A percentile compares a stretch with the other conserved stretches of the same genome.
phyloP scores from a whole-genome alignment of 1,140 invertebrate genomes.

The Drosophila serrata region DNA sequence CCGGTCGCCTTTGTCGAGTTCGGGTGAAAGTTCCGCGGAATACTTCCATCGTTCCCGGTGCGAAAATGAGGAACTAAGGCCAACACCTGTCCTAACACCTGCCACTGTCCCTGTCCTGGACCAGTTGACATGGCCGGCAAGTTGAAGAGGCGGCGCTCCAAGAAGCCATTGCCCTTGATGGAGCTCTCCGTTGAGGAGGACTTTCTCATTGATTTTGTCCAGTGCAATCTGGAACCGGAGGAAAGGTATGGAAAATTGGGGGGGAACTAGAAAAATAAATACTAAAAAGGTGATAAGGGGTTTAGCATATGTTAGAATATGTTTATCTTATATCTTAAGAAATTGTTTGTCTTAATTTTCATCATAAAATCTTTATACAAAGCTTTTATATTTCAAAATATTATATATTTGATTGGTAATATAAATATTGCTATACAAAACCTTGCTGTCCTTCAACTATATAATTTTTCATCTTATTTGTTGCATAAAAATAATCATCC shows the following conservation, averaged over 20 bases:
- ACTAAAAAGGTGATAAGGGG: too few relatives aligned
- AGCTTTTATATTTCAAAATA: too few relatives aligned
- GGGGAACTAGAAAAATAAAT: not conserved
- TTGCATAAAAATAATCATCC: not conserved
- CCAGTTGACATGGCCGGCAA: conserved; percentile 29
- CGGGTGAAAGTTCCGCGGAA: conserved; percentile 66
- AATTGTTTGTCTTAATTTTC: too few relatives aligned
- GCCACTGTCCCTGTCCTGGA: not conserved
- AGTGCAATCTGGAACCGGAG: conserved; percentile 73
- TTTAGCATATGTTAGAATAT: too few relatives aligned
- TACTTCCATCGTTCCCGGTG: conserved; percentile 35
- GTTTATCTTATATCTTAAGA: too few relatives aligned
- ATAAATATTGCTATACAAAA: too few relatives aligned
- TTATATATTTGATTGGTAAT: too few relatives aligned
- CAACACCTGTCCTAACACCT: conserved; percentile 16
- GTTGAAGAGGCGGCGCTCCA: conserved; percentile 13
- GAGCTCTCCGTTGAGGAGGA: conserved; percentile 52
- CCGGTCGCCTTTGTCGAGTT: conserved; percentile 60
- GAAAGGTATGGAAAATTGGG: conserved; percentile 54
- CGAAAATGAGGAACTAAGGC: conserved; percentile 38
- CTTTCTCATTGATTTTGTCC: conserved; percentile 78
- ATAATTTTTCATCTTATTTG: not conserved
- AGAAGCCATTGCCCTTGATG: conserved; percentile 25
- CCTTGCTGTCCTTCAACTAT: not conserved
- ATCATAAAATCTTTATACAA: too few relatives aligned